phyloP scores from a whole-genome alignment of 2,797 vertebrate species.

The Melopsittacus undulatus region DNA sequence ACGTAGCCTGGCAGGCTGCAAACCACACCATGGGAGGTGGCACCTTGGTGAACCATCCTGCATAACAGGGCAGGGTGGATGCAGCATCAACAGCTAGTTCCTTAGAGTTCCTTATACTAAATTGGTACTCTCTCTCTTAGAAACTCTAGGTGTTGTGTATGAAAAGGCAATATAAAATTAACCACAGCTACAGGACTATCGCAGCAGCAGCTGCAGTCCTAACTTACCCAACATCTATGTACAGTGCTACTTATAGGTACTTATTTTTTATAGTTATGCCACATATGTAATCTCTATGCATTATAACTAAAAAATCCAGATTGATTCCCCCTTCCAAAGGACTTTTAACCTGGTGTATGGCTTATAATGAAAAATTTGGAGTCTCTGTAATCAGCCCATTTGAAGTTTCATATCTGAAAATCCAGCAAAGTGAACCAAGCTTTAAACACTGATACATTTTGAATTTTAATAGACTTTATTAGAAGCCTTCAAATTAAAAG shows the following conservation, averaged over 20 bases:
- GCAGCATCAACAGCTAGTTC: neutral
- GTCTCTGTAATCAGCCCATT: slow-evolving; percentile 22
- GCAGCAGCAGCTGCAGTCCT: neutral
- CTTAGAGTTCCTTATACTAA: neutral
- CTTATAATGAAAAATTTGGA: slow-evolving; percentile 23
- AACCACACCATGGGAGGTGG: too few species aligned
- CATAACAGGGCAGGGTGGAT: fast-evolving
- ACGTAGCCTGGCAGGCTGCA: neutral
- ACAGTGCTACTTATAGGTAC: neutral
- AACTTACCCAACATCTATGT: neutral
- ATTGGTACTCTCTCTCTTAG: fast-evolving
- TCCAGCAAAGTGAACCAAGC: slow-evolving; percentile 2
- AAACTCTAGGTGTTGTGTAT: neutral
- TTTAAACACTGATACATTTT: slow-evolving; percentile 49
- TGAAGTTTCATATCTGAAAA: slow-evolving; percentile 53
- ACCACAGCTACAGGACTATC: neutral
- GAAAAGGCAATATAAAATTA: neutral
- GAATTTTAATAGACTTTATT: slow-evolving; percentile 75
- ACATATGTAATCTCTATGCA: neutral
- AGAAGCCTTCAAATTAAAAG: slow-evolving; percentile 75
- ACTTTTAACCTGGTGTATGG: neutral
- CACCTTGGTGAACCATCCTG: neutral
- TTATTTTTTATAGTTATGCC: neutral
- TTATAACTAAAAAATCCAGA: neutral
- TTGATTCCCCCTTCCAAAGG: neutral